Conservation (phyloP, 2,113 vertebrate genomes). For the Nothocercus julius region DNA sequence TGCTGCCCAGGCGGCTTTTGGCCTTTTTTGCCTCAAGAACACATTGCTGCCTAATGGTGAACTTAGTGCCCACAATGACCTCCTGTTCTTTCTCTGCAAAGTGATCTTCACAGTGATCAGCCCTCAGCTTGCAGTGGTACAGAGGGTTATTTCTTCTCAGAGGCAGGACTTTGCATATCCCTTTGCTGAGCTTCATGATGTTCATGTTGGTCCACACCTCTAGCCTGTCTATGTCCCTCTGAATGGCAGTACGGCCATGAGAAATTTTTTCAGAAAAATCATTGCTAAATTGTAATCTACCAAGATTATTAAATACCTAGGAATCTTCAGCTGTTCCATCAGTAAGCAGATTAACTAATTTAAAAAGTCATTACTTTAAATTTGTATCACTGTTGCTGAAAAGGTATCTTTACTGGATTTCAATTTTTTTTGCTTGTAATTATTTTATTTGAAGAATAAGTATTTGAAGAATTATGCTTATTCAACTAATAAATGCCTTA, state of each 20-base stretch:
- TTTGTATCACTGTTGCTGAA: not conserved
- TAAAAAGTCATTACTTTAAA: not conserved
- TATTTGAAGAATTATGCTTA: too few species aligned
- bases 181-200: too few species aligned
- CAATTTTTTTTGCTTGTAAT: not conserved
- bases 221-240: not conserved
- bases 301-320: not conserved
- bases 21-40: too few species aligned
- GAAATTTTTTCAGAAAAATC: not conserved
- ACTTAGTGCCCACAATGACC: too few species aligned
- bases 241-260: not conserved
- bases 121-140: too few species aligned
- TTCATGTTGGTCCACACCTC: too few species aligned
- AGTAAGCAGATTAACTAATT: not conserved
- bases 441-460: not conserved
- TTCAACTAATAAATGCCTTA: not conserved
- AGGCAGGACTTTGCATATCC: too few species aligned
- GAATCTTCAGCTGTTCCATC: not conserved
- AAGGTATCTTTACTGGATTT: not conserved
- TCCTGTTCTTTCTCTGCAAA: too few species aligned
- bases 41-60: too few species aligned
- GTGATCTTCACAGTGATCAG: too few species aligned
- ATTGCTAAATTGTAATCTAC: not conserved
- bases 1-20: too few species aligned
- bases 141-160: too few species aligned